Evolutionary conservation across 1,140 invertebrate genomes (phyloP), one percentile per base, ranked within the genome.

Genomic region (Aleiodes sp.): DNA sequence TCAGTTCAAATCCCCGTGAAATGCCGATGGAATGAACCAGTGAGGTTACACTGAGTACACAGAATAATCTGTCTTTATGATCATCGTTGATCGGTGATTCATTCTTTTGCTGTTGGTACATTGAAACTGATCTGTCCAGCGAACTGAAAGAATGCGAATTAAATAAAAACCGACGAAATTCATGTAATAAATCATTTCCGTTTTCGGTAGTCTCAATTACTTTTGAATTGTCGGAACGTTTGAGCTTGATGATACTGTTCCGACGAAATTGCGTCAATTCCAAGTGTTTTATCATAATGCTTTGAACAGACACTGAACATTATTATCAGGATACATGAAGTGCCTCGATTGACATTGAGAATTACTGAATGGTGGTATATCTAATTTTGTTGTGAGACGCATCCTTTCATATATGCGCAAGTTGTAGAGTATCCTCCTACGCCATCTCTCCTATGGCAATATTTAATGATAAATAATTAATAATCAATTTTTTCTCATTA

Each of bases 1-100:
- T 86, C 78, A 77, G 77, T 73, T 78, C 81, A 85, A 85, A 86
- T 85, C 85, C 80, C 84, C 85, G 83, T 84, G 78, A 86, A 86
- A 84, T 86, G 79, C 79, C 60, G 31, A 60, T 28, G 31, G 35
- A 16, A 52, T 52, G 46, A 52, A 52, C 16, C 46, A 52, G 46
- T 52, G 26, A 1, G 26, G 26, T 16, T 24, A 21, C 46, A 52
- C 21, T 24, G 21, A 52, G 46, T 16, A 24, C 26, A 52, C 26
- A 52, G 26, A 24, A 16, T 52, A 52, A 12, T 16, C 14, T 16
- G 19, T 7, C 10, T 19, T 52, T 1, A 7, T 10, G 21, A 52
- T 52, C 3, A 24, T 24, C 21, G 46, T 52, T 52, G 21, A 52
- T 52, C 19, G 46, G 4, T 14, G 10, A 43, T 52, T 52, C 9